Conservation (phyloP, 2,797 vertebrate species). For the Cossypha caffra region DNA sequence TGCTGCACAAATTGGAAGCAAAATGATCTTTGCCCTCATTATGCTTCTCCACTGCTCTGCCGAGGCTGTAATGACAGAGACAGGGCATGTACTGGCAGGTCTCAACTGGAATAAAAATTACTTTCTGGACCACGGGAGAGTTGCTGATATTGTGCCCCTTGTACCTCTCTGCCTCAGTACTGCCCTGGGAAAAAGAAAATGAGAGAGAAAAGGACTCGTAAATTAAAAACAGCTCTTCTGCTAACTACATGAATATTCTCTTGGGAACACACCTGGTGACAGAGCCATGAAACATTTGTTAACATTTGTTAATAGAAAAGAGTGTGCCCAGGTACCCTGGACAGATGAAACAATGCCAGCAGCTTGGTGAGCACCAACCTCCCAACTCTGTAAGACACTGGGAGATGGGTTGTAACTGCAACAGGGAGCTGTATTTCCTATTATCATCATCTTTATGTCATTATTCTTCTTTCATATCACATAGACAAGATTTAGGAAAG, state of each 20-base stretch:
- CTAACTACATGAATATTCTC: neutral
- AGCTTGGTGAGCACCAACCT: neutral
- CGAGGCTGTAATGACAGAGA: neutral
- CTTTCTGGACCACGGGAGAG: neutral
- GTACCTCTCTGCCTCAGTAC: neutral
- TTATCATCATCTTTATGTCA: neutral
- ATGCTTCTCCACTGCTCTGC: neutral
- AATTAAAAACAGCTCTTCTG: neutral
- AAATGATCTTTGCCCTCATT: conserved; percentile 19
- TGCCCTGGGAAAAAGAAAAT: neutral
- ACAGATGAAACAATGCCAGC: neutral
- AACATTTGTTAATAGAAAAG: neutral
- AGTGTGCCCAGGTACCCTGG: neutral
- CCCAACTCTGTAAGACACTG: neutral
- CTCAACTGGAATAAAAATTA: neutral
- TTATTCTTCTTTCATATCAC: neutral
- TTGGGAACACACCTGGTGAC: neutral
- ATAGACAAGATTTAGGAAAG: neutral
- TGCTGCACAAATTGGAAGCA: neutral
- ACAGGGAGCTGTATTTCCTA: neutral
- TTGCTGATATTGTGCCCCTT: neutral
- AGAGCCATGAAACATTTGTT: neutral
- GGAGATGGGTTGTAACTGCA: neutral
- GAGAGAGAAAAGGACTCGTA: neutral
- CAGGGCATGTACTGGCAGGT: neutral